Conservation (phyloP, 2,797 vertebrate species). For the Bovichtus diacanthus region DNA sequence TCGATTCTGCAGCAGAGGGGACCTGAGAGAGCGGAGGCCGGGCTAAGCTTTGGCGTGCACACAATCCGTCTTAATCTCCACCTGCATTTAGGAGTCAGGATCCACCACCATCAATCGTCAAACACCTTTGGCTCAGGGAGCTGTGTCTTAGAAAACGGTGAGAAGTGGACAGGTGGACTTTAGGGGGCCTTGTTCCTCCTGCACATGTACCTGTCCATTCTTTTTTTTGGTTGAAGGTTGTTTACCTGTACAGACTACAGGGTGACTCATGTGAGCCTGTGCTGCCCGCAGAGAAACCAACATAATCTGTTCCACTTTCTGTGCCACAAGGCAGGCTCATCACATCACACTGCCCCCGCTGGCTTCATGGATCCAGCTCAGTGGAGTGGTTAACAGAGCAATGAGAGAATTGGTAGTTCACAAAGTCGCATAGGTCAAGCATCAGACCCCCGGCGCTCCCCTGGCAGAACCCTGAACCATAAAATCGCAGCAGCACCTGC, state of each 20-base stretch:
- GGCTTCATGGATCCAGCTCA: conserved; percentile 51
- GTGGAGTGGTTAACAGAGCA: conserved; percentile 52
- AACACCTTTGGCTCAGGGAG: conserved; percentile 55
- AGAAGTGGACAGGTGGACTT: conserved; percentile 14
- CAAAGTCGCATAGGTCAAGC: conserved; percentile 43
- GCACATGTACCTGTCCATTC: conserved; percentile 21
- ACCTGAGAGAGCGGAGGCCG: conserved; percentile 45
- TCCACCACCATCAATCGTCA: conserved; percentile 69
- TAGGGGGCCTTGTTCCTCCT: conserved; percentile 3
- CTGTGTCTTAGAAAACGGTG: conserved; percentile 35
- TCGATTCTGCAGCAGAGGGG: conserved; percentile 55
- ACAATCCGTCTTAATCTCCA: conserved; percentile 78
- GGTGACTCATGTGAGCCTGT: conserved; percentile 40
- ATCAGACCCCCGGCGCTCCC: conserved; percentile 25
- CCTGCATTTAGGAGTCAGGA: conserved; percentile 69
- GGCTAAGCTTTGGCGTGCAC: conserved; percentile 57
- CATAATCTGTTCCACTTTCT: conserved; percentile 62
- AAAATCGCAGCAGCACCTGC: conserved; percentile 51
- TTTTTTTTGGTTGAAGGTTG: conserved; percentile 18
- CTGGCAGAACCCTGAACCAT: conserved; percentile 39
- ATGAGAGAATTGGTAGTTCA: conserved; percentile 21
- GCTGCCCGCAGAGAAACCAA: conserved; percentile 33
- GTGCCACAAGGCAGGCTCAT: conserved; percentile 36
- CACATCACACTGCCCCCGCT: conserved; percentile 31
- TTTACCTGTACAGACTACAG: conserved; percentile 34